phyloP scores from a whole-genome alignment of 2,113 vertebrate species.

The Merops nubicus region DNA sequence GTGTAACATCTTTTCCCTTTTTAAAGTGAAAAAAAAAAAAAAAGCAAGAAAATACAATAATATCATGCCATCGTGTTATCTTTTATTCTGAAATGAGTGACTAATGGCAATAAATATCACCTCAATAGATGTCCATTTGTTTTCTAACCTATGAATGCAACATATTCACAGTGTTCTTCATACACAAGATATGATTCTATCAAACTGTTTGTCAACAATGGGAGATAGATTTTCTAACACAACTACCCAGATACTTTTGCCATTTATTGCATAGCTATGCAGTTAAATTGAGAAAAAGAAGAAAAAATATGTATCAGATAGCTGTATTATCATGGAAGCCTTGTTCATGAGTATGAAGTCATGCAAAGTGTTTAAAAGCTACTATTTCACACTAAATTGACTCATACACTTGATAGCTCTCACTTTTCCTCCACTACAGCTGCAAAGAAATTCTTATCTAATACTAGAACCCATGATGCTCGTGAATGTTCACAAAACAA shows the following conservation, averaged over 20 bases:
- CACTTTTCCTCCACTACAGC: neutral
- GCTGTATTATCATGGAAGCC: neutral
- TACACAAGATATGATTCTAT: neutral
- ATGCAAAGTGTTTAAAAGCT: neutral
- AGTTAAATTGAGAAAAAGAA: neutral
- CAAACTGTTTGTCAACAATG: neutral
- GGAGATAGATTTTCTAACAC: neutral
- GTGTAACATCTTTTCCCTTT: neutral
- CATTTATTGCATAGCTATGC: neutral
- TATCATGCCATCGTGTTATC: neutral
- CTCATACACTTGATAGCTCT: neutral
- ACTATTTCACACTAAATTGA: neutral
- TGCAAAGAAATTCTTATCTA: neutral
- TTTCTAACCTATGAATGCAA: neutral
- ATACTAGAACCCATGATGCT: neutral
- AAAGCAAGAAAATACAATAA: neutral
- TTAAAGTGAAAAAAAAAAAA: neutral
- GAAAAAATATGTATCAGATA: neutral
- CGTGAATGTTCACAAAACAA: neutral
- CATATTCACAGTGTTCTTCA: neutral
- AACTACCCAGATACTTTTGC: neutral
- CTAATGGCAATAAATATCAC: neutral
- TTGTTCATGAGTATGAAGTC: neutral
- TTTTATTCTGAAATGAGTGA: neutral
- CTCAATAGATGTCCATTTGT: neutral